Evolutionary conservation across 2,888 invertebrate genomes (phyloP), one percentile per base, ranked within the genome.

Genomic region (Pristionchus maxplancki): DNA sequence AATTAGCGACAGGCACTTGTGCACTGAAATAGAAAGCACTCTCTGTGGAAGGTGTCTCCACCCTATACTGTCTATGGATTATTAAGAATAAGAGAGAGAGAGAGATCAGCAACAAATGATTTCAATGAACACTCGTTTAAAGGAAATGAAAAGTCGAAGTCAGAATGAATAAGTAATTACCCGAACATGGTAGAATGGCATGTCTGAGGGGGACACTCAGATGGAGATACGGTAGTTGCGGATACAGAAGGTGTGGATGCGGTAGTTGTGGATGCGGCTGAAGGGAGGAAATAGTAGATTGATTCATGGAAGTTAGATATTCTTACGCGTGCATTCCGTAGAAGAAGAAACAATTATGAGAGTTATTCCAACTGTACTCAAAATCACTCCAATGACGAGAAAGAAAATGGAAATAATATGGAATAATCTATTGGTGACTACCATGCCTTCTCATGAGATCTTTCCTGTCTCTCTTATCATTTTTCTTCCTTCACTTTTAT

Each of bases 291-390:
- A 37, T 20, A 15, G 20, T 37, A 24, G 1, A 37, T 37, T 17
- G 37, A n/a, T n/a, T n/a, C 20, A 71, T 6, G 8, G 64, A 31
- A 64, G 9, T 37, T 31, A 20, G 20, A 58, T n/a, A 44, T 44
- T 6, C 78, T 78, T 78, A 78, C 78, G 44, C 11, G 34, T 71
- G 71, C 78, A 83, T 83, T 40, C 8, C 24, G 82, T 28, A 34
- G 85, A 53, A n/a, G 85, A 85, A 1, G 85, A 85, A 6, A 85
- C 31, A 37, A 85, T 64, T 9, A 85, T 85, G 37, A 85, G 85
- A 64, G 85, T 85, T 24, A 85, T 85, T 85, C 85, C 85, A n/a
- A 71, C 50, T 31, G 71, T 53, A 28, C n/a, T 44, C 17, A 87
- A 31, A 28, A 71, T 28, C 31, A 87, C 50, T 48, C 71, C 87